A percentile compares a stretch with the other conserved stretches of the same genome.
phyloP scores from a whole-genome alignment of 1,140 invertebrate species.

The Aphelinus atriplicis region DNA sequence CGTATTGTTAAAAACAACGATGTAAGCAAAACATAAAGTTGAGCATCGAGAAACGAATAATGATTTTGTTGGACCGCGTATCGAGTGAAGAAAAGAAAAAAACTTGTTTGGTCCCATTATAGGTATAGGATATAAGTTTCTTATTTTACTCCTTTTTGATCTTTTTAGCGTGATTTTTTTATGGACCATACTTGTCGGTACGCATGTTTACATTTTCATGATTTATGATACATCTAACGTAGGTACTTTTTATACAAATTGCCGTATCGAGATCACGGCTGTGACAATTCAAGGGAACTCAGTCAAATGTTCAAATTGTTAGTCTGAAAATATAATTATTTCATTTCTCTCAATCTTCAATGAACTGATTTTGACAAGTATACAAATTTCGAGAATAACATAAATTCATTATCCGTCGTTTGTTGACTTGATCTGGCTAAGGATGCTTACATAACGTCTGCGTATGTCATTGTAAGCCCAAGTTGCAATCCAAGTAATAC shows the following conservation, averaged over 20 bases:
- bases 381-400: no score
- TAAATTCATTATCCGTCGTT: no score
- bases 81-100: slow-evolving; percentile 52
- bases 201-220: slow-evolving; percentile 31
- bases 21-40: neutral
- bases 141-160: slow-evolving; percentile 36
- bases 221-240: slow-evolving; percentile 45
- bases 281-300: slow-evolving; percentile 5
- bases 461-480: no score
- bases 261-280: slow-evolving; percentile 23
- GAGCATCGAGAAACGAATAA: neutral
- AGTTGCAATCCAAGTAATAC: no score
- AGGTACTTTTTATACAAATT: slow-evolving; percentile 47
- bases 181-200: slow-evolving; percentile 23
- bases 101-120: slow-evolving; percentile 62
- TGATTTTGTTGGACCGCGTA: slow-evolving; percentile 22
- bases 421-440: no score
- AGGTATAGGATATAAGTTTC: slow-evolving; percentile 57
- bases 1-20: slow-evolving; percentile 1
- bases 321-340: no score
- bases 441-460: no score
- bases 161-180: slow-evolving; percentile 42
- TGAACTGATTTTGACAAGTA: no score
- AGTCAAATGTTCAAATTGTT: neutral
- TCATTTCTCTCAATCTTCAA: no score